These are phyloP conservation scores for Heliconius sara DNA, from an alignment of 2,888 invertebrate species.

Conservation along the genomic window DNA sequence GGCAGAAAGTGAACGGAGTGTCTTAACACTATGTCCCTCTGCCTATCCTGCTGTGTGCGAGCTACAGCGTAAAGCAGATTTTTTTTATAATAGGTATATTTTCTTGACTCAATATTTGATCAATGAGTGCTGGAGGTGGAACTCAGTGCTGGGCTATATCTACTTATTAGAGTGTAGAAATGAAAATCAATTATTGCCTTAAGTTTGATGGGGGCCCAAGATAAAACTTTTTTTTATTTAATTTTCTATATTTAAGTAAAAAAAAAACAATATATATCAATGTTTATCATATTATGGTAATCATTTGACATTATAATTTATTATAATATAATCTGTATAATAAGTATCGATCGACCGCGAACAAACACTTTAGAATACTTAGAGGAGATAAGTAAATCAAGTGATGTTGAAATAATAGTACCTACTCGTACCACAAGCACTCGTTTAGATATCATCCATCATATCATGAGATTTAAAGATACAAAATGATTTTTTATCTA, in stretches of 20 bases:
- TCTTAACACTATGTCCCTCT: too few relatives aligned
- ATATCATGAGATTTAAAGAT: slow-evolving; percentile 1
- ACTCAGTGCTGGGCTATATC: too few relatives aligned
- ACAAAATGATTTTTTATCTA: background rate
- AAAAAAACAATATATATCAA: background rate
- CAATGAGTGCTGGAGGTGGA: too few relatives aligned
- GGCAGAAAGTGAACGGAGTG: too few relatives aligned
- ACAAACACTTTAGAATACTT: slow-evolving; percentile 16
- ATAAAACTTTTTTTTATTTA: background rate
- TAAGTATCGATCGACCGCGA: background rate
- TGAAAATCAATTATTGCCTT: too few relatives aligned
- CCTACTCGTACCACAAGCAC: background rate
- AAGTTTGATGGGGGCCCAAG: too few relatives aligned
- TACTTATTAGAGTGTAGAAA: too few relatives aligned
- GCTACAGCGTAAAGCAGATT: too few relatives aligned
- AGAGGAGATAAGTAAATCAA: slow-evolving; percentile 9
- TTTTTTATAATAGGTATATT: too few relatives aligned
- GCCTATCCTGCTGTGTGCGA: too few relatives aligned
- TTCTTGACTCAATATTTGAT: too few relatives aligned
- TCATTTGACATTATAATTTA: background rate
- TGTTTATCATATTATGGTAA: background rate
- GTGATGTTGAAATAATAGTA: slow-evolving; percentile 16
- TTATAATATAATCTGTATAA: slow-evolving; percentile 1
- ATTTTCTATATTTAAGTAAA: background rate
- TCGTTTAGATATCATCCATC: background rate